A percentile compares a stretch with the other conserved stretches of the same genome.
Conservation (phyloP, 2,888 invertebrate genomes). For the Fabriciana adippe region DNA sequence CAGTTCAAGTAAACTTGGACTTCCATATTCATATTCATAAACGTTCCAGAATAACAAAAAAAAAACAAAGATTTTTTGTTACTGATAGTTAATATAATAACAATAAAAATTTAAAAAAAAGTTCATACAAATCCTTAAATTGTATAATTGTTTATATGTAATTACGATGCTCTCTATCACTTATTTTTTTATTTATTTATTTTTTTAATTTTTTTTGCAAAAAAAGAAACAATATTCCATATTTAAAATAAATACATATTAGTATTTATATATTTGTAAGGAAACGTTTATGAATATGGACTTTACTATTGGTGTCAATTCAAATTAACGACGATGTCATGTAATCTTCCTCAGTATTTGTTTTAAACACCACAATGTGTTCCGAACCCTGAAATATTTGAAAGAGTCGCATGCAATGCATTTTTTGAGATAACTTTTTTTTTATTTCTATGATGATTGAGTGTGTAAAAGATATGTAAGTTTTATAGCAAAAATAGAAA, state of each 20-base stretch:
- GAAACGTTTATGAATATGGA: constrained; percentile 21
- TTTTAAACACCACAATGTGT: constrained; percentile 60
- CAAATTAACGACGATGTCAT: not conserved
- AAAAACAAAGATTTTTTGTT: not conserved
- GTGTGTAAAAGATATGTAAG: no score
- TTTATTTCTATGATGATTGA: no score
- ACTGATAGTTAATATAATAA: no score
- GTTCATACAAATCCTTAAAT: no score
- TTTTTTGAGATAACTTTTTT: not conserved
- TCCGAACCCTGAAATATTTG: constrained; percentile 46
- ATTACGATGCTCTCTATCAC: no score
- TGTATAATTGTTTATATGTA: no score
- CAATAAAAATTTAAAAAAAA: no score
- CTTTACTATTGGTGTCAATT: constrained; percentile 7
- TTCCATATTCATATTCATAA: constrained; percentile 8
- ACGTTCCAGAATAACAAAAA: not conserved
- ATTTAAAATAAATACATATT: not conserved
- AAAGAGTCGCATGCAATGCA: constrained; percentile 4
- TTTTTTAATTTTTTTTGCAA: not conserved
- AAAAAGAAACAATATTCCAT: not conserved
- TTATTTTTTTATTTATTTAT: no score
- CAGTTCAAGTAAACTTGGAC: constrained; percentile 67
- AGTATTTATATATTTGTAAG: not conserved
- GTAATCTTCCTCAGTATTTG: constrained; percentile 36
- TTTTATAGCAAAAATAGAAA: no score